These are phyloP conservation scores for Cyphomyrmex costatus DNA, from an alignment of 1,140 invertebrate species.

Conservation along the genomic window DNA sequence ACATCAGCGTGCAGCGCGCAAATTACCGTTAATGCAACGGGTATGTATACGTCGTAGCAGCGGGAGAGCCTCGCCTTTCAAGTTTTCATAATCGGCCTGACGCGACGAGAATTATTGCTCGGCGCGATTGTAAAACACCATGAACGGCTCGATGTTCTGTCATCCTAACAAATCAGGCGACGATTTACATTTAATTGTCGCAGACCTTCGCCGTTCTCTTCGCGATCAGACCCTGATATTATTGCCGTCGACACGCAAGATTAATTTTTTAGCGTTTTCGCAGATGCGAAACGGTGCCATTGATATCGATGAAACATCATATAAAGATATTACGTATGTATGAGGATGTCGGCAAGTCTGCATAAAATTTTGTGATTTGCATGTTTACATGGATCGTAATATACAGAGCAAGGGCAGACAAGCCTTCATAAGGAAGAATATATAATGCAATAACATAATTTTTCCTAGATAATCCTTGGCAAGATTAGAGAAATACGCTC, in stretches of 20 bases:
- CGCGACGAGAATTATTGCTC: conserved; percentile 45
- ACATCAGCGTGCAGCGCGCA: conserved; percentile 39
- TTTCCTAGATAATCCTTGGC: not conserved
- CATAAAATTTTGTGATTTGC: conserved; percentile 27
- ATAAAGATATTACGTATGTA: not conserved
- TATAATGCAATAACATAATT: conserved; percentile 13
- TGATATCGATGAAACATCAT: not conserved
- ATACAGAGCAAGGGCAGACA: conserved; percentile 13
- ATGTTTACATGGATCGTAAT: conserved; percentile 1
- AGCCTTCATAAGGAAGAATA: not conserved
- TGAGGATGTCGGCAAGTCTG: not conserved
- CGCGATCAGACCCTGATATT: not conserved
- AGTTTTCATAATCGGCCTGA: conserved; percentile 55
- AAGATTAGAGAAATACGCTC: not conserved
- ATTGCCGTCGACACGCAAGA: not conserved
- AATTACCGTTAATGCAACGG: conserved; percentile 51
- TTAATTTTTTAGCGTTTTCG: conserved; percentile 8
- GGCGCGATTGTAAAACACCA: conserved; percentile 26
- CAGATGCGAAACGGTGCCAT: not conserved
- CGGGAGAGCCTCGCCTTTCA: conserved; percentile 39
- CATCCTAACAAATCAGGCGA: conserved; percentile 38
- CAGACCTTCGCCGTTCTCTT: not conserved
- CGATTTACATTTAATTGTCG: conserved; percentile 57
- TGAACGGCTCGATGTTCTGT: not conserved
- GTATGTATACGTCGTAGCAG: not conserved